These are phyloP conservation scores for Mormyrops attenuatus DNA, from an alignment of 2,797 vertebrate genomes.

Conservation along the genomic window DNA sequence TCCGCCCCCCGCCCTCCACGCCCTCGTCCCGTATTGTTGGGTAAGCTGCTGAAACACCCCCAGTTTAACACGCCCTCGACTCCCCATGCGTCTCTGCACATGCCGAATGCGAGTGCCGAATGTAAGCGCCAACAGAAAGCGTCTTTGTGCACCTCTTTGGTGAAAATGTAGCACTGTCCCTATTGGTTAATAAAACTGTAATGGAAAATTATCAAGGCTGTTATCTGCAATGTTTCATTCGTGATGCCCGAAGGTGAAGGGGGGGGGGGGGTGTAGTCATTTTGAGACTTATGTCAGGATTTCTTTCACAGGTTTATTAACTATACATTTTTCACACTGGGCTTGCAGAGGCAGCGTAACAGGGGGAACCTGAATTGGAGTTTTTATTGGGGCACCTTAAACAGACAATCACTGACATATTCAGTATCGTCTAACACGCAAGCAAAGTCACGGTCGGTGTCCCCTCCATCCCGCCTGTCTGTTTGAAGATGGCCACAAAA, in stretches of 20 bases:
- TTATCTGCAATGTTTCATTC: background rate
- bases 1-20: background rate
- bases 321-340: background rate
- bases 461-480: background rate
- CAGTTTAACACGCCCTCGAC: background rate
- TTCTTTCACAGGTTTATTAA: background rate
- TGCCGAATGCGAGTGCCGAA: background rate
- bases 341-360: background rate
- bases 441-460: background rate
- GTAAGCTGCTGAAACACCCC: background rate
- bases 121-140: background rate
- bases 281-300: background rate
- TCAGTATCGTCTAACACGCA: background rate
- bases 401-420: background rate
- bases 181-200: conserved; percentile 16
- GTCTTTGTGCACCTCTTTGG: conserved; percentile 19
- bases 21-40: background rate
- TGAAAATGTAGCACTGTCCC: conserved; percentile 18
- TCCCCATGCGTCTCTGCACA: background rate
- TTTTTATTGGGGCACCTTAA: background rate
- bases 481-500: background rate
- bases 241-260: background rate
- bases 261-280: background rate
- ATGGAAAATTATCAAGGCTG: background rate
- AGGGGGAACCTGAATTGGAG: background rate